Base-by-base conservation (phyloP, 2,797 vertebrate genomes). In the Onychomys arenicola region DNA sequence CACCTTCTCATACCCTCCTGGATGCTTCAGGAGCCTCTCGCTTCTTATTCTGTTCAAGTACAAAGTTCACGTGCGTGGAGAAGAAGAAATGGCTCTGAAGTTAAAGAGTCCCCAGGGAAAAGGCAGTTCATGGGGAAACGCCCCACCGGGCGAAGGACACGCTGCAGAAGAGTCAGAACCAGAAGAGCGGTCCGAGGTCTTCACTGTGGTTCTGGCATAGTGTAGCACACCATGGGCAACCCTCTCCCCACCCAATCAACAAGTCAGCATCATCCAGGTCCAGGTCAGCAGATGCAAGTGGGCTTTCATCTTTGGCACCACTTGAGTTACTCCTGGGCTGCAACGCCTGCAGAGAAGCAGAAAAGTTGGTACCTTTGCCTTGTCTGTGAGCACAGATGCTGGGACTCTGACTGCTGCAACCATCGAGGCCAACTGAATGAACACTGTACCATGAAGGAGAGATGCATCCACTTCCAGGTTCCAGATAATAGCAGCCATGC, bases 1-100 rank as follows among this genome's bases (percentile, higher is more conserved):
- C 98, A 97, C 98, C 97, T 98, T 97, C 97, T 97, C 85, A 86
- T 95, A 96, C 96, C 94, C 52, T 94, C 97, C 95, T 96, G 73
- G 55, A 96, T 93, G 89, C 89, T 96, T 59, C 89, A 97, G 95
- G 96, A 98, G 95, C 32, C 43, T 91, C 95, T 96, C 13, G 55
- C 93, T 94, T 96, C 96, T 98, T 87, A 95, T 40, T 89, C 93
- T 94, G 97, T 97, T 97, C 97, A 91, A 95, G 97, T 77, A 95
- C 93, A 96, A 97, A 97, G 94, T 96, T 95, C 91, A 90, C 97
- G 87, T 49, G 71, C 55, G 96, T 37, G 84, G 88, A 95, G 87
- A 37, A 0, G 82, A 81, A 95, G 52, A 94, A 96, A 96, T 77
- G 94, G 95, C 96, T 97, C 96, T 96, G 75, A 93, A 82, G 71